phyloP scores from a whole-genome alignment of 2,888 invertebrate genomes.

The Perdita meconis region DNA sequence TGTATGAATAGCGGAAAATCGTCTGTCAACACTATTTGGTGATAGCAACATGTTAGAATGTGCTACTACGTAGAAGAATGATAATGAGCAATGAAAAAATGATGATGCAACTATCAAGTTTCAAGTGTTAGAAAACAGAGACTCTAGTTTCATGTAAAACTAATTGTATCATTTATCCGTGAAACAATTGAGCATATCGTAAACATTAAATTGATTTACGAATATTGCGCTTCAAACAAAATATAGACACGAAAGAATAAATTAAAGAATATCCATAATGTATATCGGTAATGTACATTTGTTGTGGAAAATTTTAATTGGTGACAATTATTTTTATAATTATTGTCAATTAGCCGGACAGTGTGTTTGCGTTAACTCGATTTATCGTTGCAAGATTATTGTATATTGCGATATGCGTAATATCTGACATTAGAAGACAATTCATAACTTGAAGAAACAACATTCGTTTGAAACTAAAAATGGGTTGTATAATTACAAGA shows the following conservation, averaged over 20 bases:
- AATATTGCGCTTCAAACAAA: neutral
- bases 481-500: neutral
- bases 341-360: too few species aligned
- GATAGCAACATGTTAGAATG: neutral
- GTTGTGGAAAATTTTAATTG: too few species aligned
- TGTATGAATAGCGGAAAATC: too few species aligned
- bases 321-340: too few species aligned
- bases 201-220: neutral
- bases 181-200: too few species aligned
- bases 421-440: too few species aligned
- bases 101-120: neutral
- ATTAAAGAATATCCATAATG: neutral
- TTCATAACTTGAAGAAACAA: neutral
- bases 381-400: too few species aligned
- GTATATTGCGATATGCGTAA: too few species aligned
- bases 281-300: too few species aligned
- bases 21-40: neutral
- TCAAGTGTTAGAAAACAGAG: neutral
- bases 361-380: too few species aligned
- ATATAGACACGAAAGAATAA: neutral
- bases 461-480: neutral
- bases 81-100: neutral
- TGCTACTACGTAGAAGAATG: neutral
- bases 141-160: neutral
- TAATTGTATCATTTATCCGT: conserved; percentile 8